Conservation (phyloP, 2,797 vertebrate species). For the Heteromormyrus szaboi region DNA sequence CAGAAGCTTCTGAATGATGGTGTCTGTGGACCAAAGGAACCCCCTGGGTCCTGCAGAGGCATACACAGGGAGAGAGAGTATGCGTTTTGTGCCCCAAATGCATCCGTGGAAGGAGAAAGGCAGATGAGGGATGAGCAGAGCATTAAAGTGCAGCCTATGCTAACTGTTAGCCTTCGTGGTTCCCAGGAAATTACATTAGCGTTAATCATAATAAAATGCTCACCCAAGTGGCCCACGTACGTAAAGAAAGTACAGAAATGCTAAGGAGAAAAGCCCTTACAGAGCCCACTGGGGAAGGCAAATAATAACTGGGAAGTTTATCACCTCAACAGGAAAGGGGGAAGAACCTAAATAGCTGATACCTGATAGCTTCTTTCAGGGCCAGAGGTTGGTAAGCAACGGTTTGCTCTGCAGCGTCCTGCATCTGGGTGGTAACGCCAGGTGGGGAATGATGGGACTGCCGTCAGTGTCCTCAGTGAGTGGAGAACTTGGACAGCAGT, state of each 20-base stretch:
- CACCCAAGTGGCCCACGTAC: neutral
- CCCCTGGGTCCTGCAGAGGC: neutral
- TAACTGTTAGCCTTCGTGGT: neutral
- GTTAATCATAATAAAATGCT: neutral
- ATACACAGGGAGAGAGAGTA: neutral
- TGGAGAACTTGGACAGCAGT: neutral
- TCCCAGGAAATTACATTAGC: neutral
- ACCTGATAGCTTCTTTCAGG: neutral
- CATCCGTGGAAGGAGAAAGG: neutral
- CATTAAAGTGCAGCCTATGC: neutral
- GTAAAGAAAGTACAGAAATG: neutral
- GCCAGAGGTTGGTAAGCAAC: neutral
- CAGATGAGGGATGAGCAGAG: neutral
- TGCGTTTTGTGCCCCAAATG: neutral
- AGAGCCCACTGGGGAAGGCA: neutral
- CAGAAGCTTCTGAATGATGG: neutral
- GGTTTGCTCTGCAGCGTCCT: neutral
- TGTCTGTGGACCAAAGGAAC: neutral
- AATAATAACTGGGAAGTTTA: neutral
- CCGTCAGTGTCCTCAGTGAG: neutral
- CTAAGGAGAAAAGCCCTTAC: neutral
- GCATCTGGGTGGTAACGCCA: neutral
- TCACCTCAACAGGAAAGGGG: neutral
- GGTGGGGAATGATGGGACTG: neutral
- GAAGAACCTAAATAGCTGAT: neutral